Evolutionary conservation across 2,797 vertebrate species (phyloP).

Genomic region (Hippopotamyrus pictus): DNA sequence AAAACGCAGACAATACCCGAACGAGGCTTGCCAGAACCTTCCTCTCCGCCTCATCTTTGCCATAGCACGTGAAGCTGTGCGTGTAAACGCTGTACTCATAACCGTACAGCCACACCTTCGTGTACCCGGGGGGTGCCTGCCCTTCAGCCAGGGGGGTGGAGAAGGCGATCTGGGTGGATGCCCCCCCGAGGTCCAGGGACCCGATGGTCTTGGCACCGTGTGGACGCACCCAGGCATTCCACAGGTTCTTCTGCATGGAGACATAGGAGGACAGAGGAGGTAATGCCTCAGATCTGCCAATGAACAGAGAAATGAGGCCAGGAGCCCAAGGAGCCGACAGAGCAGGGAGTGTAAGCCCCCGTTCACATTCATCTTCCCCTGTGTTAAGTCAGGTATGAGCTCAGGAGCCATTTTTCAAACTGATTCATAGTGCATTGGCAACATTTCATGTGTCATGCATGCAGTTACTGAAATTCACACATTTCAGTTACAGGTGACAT

Average conservation of each 20-base stretch:
- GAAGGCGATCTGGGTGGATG: conserved; percentile 92
- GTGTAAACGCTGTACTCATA: conserved; percentile 84
- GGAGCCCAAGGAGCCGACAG: neutral
- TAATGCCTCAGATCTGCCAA: neutral
- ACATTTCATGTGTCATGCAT: neutral
- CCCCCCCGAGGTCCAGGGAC: conserved; percentile 88
- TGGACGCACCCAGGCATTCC: conserved; percentile 72
- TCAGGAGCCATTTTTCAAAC: neutral
- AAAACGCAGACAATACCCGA: conserved; percentile 55
- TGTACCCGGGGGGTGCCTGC: conserved; percentile 44
- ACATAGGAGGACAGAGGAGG: neutral
- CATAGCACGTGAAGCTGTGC: conserved; percentile 89
- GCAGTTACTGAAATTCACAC: neutral
- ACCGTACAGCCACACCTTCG: conserved; percentile 73
- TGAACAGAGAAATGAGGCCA: neutral
- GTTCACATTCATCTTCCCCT: neutral
- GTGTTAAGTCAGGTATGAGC: neutral
- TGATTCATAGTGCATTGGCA: neutral
- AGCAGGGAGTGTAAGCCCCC: neutral
- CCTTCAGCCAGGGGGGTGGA: conserved; percentile 39
- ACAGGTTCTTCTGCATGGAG: conserved; percentile 70
- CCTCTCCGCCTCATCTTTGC: conserved; percentile 85
- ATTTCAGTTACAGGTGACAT: neutral
- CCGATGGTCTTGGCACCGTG: conserved; percentile 68
- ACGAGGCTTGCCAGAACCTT: conserved; percentile 66